These are phyloP conservation scores for Cyprinus carpio DNA, from an alignment of 2,113 vertebrate species.

Conservation along the genomic window DNA sequence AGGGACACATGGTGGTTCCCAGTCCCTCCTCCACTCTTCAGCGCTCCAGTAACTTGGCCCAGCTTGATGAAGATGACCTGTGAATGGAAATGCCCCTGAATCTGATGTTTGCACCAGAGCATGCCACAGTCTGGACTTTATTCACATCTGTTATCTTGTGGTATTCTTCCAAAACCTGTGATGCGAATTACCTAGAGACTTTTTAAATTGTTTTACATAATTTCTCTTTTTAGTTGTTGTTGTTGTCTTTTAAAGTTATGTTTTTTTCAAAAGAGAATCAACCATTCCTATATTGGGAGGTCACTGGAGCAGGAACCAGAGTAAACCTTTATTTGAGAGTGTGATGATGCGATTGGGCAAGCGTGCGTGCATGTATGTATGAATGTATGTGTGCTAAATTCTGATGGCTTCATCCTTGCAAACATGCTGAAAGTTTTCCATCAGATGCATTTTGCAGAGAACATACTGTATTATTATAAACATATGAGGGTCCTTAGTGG, in stretches of 20 bases:
- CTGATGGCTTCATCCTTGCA: slow-evolving; percentile 57
- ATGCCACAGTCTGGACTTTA: slow-evolving; percentile 43
- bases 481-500: slow-evolving; percentile 2
- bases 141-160: slow-evolving; percentile 32
- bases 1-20: slow-evolving; percentile 57
- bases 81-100: slow-evolving; percentile 64
- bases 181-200: slow-evolving; percentile 50
- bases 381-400: slow-evolving; percentile 44
- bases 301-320: slow-evolving; percentile 70
- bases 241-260: slow-evolving; percentile 2
- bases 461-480: slow-evolving; percentile 29
- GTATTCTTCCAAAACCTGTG: slow-evolving; percentile 39
- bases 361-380: slow-evolving; percentile 17
- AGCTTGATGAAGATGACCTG: slow-evolving; percentile 87
- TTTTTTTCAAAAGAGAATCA: slow-evolving; percentile 53
- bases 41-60: slow-evolving; percentile 78
- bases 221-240: slow-evolving; percentile 18
- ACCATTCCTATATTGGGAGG: slow-evolving; percentile 76
- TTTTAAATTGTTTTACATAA: slow-evolving; percentile 17
- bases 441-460: slow-evolving; percentile 42
- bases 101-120: slow-evolving; percentile 46
- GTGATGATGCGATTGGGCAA: slow-evolving; percentile 33
- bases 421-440: slow-evolving; percentile 52
- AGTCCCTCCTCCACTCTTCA: slow-evolving; percentile 60
- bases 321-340: slow-evolving; percentile 40